A percentile compares a stretch with the other conserved stretches of the same genome.
Evolutionary conservation across 2,888 invertebrate species (phyloP).

Genomic region (Hemicrepidius hirtus): DNA sequence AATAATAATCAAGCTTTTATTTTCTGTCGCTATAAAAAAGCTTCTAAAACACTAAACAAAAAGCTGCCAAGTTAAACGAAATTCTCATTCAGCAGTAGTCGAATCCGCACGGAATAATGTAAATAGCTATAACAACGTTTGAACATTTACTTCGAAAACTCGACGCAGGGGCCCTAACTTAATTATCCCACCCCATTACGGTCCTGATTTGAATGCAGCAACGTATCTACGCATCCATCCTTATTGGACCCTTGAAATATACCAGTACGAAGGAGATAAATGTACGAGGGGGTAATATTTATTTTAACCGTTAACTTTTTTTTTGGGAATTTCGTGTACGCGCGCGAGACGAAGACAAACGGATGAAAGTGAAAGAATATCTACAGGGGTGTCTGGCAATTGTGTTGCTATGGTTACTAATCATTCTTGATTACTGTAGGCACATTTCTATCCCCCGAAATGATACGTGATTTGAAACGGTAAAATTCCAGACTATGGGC

Average conservation of each 20-base stretch:
- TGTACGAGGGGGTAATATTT: conserved; percentile 14
- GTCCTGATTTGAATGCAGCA: conserved; percentile 54
- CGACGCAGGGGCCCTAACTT: conserved; percentile 52
- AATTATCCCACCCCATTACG: conserved; percentile 55
- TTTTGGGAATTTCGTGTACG: conserved; percentile 22
- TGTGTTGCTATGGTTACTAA: conserved; percentile 67
- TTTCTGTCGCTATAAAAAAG: too few relatives aligned
- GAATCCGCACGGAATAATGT: conserved; percentile 47
- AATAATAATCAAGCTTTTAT: too few relatives aligned
- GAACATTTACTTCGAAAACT: conserved; percentile 47
- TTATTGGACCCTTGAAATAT: conserved; percentile 16
- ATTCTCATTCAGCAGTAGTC: conserved; percentile 38
- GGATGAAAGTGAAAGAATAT: conserved; percentile 48
- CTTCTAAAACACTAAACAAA: not conserved
- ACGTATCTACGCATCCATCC: conserved; percentile 35
- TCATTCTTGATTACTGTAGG: conserved; percentile 67
- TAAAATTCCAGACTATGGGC: conserved; percentile 48
- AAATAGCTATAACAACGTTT: conserved; percentile 48
- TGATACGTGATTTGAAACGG: conserved; percentile 64
- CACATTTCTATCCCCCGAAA: conserved; percentile 63
- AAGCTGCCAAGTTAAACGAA: conserved; percentile 2
- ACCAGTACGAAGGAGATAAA: not conserved
- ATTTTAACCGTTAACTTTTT: conserved; percentile 20
- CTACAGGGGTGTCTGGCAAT: conserved; percentile 50
- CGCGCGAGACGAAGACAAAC: conserved; percentile 35